Conservation (phyloP, 2,113 vertebrate species). For the Mormyrus lacerda region DNA sequence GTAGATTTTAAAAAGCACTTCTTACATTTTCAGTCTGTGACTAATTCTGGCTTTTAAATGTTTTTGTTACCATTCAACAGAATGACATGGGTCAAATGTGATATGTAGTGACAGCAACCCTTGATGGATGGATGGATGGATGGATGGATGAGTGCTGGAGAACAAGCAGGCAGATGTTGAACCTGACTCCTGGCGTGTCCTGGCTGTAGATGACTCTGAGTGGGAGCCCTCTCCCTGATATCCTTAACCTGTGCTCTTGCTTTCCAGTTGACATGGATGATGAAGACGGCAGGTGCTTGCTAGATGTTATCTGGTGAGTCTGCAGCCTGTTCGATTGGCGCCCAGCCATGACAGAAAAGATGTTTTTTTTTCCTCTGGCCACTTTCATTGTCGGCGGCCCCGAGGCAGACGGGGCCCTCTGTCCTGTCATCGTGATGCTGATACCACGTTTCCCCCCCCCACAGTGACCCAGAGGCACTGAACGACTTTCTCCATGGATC, state of each 20-base stretch:
- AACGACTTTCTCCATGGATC: constrained; percentile 75
- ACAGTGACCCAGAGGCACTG: constrained; percentile 69
- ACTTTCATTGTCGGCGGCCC: background rate
- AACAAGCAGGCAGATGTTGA: background rate
- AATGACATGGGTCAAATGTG: background rate
- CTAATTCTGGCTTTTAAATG: background rate
- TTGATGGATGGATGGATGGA: background rate
- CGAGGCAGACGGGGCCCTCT: background rate
- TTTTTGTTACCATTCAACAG: background rate
- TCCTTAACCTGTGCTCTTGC: constrained; percentile 16
- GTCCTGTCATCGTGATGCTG: background rate
- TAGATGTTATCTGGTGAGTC: constrained; percentile 97
- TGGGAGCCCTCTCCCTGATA: background rate
- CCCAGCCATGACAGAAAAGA: background rate
- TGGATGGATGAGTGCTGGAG: background rate
- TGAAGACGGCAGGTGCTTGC: constrained; percentile 98
- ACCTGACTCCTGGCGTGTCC: background rate
- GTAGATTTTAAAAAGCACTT: background rate
- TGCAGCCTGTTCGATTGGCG: background rate
- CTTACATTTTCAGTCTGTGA: background rate
- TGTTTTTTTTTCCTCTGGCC: background rate
- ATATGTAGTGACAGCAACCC: background rate
- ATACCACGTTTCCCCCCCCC: constrained; percentile 27
- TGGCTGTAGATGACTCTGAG: background rate
- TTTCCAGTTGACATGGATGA: constrained; percentile 96